phyloP scores from a whole-genome alignment of 2,113 vertebrate species.

The Bufo bufo region DNA sequence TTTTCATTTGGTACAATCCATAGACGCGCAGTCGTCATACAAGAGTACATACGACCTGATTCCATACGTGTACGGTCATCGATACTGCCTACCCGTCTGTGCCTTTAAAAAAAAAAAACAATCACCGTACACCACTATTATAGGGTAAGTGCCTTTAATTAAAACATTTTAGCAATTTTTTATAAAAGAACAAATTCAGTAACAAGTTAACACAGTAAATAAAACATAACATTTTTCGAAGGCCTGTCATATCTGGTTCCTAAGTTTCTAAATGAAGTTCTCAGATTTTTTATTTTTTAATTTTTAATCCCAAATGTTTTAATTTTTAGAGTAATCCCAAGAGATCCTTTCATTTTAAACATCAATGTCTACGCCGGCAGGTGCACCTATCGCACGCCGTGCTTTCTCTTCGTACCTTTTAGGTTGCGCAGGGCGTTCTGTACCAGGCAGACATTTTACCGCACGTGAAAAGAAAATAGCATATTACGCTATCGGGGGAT shows the following conservation, averaged over 20 bases:
- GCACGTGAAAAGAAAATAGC: conserved; percentile 27
- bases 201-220: too few species aligned
- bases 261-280: too few species aligned
- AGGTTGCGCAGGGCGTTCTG: neutral
- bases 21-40: neutral
- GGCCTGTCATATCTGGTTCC: too few species aligned
- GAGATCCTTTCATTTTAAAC: neutral
- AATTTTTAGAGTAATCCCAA: too few species aligned
- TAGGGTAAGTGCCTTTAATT: neutral
- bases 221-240: neutral
- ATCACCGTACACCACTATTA: neutral
- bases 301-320: too few species aligned
- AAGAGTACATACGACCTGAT: neutral
- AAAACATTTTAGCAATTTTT: neutral
- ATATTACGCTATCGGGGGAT: neutral
- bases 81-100: neutral
- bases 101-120: neutral
- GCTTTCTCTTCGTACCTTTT: neutral
- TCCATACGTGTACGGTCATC: neutral
- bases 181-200: too few species aligned
- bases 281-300: too few species aligned
- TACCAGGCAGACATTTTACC: conserved; percentile 24
- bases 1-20: conserved; percentile 17
- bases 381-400: neutral
- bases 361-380: neutral